These are phyloP conservation scores for Caprella mutica DNA, from an alignment of 2,888 invertebrate species.

Conservation along the genomic window DNA sequence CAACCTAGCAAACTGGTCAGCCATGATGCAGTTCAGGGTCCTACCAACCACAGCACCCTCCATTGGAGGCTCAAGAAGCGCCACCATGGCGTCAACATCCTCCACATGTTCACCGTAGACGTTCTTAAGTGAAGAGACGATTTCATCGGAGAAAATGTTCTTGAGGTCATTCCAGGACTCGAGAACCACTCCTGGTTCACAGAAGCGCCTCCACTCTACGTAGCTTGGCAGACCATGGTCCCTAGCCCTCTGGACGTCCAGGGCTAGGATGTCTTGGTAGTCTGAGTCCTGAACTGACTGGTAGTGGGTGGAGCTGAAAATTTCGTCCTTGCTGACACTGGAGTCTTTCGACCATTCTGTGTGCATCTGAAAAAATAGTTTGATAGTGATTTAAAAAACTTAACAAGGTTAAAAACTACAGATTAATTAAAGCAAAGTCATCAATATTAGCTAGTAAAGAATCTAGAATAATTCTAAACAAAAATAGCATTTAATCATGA, in stretches of 20 bases:
- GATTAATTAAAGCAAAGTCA: no score
- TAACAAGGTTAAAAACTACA: no score
- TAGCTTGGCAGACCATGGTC: conserved; percentile 28
- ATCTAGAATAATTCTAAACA: no score
- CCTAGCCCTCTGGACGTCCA: conserved; percentile 26
- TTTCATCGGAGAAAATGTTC: conserved; percentile 11
- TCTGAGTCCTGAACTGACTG: conserved; percentile 14
- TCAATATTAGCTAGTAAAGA: no score
- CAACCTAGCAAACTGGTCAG: conserved; percentile 31
- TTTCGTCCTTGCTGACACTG: neutral
- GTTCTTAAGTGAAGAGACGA: conserved; percentile 16
- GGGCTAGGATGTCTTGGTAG: conserved; percentile 29
- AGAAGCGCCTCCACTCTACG: conserved; percentile 23
- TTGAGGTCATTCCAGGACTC: conserved; percentile 27
- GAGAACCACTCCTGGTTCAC: conserved; percentile 15
- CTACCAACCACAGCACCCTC: conserved; percentile 18
- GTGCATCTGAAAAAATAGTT: no score
- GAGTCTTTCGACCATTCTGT: conserved; percentile 17
- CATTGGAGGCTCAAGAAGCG: conserved; percentile 20
- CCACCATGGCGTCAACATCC: conserved; percentile 22
- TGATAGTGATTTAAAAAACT: no score
- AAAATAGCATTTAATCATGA: no score
- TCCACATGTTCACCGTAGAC: conserved; percentile 24
- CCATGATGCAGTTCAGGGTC: conserved; percentile 33
- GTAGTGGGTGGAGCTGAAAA: conserved; percentile 14